phyloP scores from a whole-genome alignment of 2,888 invertebrate species.

The Ichneumoninae sp. region DNA sequence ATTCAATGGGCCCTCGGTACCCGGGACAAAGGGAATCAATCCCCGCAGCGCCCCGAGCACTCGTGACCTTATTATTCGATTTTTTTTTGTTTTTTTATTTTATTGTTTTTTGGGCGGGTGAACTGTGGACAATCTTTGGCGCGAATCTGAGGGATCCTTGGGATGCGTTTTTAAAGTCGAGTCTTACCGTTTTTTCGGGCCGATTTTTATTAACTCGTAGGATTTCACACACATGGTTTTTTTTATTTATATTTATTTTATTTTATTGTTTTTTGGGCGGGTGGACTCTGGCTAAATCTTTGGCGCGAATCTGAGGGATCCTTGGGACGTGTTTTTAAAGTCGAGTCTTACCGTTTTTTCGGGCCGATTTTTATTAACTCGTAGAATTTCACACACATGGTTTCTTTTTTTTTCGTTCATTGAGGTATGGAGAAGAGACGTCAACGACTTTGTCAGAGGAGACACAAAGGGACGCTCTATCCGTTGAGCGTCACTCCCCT shows the following conservation, averaged over 20 bases:
- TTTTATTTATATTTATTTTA: not conserved
- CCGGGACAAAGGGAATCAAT: slow-evolving; percentile 44
- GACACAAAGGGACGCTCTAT: slow-evolving; percentile 6
- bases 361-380: not conserved
- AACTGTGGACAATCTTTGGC: too few relatives aligned
- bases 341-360: not conserved
- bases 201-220: not conserved
- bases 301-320: too few relatives aligned
- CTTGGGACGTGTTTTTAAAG: too few relatives aligned
- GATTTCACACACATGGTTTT: slow-evolving; percentile 2
- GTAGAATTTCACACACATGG: slow-evolving; percentile 17
- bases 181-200: too few relatives aligned
- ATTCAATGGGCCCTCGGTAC: slow-evolving; percentile 40
- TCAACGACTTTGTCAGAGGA: slow-evolving; percentile 33
- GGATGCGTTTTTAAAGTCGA: too few relatives aligned
- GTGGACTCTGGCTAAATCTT: too few relatives aligned
- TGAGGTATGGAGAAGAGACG: slow-evolving; percentile 16
- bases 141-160: too few relatives aligned
- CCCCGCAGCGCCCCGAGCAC: slow-evolving; percentile 14
- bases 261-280: too few relatives aligned
- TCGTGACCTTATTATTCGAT: slow-evolving; percentile 34
- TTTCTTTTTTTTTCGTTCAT: slow-evolving; percentile 21
- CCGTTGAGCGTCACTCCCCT: slow-evolving; percentile 19
- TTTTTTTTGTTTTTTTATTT: not conserved
- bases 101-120: too few relatives aligned